These are phyloP conservation scores for Aphodius granarius DNA, from an alignment of 2,888 invertebrate species.

Conservation along the genomic window DNA sequence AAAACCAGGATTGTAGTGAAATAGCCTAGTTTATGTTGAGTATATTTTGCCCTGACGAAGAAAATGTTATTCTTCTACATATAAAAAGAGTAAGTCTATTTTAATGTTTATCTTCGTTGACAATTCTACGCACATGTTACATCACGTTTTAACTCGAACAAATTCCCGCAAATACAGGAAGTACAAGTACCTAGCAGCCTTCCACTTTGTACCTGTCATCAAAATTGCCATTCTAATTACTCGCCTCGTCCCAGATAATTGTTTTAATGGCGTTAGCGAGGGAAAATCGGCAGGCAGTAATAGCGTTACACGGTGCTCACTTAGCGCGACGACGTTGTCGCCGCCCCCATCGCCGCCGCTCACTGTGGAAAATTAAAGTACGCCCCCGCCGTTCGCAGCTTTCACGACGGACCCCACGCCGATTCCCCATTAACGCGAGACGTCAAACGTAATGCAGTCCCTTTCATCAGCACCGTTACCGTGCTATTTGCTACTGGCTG, in stretches of 20 bases:
- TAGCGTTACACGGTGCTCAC: not conserved
- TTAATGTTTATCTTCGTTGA: too few relatives aligned
- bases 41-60: too few relatives aligned
- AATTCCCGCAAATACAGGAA: too few relatives aligned
- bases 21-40: too few relatives aligned
- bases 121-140: too few relatives aligned
- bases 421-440: not conserved
- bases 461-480: conserved; percentile 7
- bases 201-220: not conserved
- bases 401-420: not conserved
- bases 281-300: not conserved
- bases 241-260: not conserved
- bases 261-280: not conserved
- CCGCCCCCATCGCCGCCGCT: too few relatives aligned
- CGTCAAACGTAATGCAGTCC: conserved; percentile 19
- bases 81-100: too few relatives aligned
- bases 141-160: too few relatives aligned
- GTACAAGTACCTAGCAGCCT: too few relatives aligned
- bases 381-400: not conserved
- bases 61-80: too few relatives aligned
- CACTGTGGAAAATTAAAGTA: not conserved
- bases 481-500: too few relatives aligned
- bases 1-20: too few relatives aligned
- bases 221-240: not conserved
- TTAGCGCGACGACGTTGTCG: not conserved